Conservation (phyloP, 2,888 invertebrate genomes). For the Aphodius granarius region DNA sequence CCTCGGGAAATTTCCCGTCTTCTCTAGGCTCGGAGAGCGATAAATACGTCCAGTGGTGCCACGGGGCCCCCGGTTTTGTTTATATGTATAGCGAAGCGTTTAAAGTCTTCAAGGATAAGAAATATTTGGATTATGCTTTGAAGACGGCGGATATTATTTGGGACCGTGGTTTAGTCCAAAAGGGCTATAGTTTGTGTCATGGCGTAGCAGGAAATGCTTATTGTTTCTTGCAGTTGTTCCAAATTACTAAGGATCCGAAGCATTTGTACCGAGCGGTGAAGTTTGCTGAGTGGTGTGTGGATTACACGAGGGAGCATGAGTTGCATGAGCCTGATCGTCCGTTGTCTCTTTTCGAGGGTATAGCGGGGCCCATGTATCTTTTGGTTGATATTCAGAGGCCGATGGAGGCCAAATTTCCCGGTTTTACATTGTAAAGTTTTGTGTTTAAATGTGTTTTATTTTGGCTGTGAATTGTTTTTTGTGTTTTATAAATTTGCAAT, state of each 20-base stretch:
- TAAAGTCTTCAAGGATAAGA: slow-evolving; percentile 66
- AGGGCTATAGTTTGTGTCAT: slow-evolving; percentile 88
- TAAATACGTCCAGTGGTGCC: slow-evolving; percentile 89
- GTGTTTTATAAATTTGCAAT: background rate
- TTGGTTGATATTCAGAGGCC: slow-evolving; percentile 70
- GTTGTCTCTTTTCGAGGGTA: slow-evolving; percentile 81
- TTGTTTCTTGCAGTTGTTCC: slow-evolving; percentile 75
- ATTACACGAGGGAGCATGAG: slow-evolving; percentile 69
- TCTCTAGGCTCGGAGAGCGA: slow-evolving; percentile 72
- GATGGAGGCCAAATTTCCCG: slow-evolving; percentile 73
- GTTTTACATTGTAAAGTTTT: slow-evolving; percentile 52
- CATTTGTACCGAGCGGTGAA: slow-evolving; percentile 76
- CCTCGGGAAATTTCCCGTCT: slow-evolving; percentile 76
- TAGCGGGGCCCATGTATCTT: slow-evolving; percentile 77
- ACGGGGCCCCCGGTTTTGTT: slow-evolving; percentile 88
- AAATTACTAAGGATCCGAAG: slow-evolving; percentile 72
- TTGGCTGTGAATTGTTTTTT: background rate
- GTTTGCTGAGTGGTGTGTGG: slow-evolving; percentile 81
- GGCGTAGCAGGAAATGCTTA: slow-evolving; percentile 89
- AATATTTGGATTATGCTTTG: slow-evolving; percentile 69
- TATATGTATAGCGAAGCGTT: slow-evolving; percentile 69
- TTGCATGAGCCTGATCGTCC: slow-evolving; percentile 76
- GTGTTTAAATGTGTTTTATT: background rate
- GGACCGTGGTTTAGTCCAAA: slow-evolving; percentile 76
- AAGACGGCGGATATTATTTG: slow-evolving; percentile 78